Percentiles rank a stretch among this genome's conserved stretches.
These are phyloP conservation scores for Drosophila pegasa DNA, from an alignment of 2,888 invertebrate species.

Conservation along the genomic window DNA sequence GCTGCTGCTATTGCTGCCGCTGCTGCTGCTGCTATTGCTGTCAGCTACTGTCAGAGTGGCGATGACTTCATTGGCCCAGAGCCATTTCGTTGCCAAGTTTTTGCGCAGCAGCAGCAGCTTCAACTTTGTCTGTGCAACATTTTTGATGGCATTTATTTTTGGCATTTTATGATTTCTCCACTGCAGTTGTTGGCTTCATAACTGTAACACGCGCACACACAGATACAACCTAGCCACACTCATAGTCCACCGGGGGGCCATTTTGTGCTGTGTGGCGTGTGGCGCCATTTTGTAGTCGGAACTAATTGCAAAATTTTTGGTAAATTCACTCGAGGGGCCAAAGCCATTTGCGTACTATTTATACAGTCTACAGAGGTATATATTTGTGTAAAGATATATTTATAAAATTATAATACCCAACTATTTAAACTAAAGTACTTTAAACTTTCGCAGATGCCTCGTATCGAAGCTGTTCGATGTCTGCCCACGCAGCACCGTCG, in stretches of 20 bases:
- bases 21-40: constrained; percentile 8
- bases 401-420: neutral
- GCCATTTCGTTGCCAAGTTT: constrained; percentile 61
- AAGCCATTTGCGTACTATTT: constrained; percentile 10
- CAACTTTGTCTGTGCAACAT: constrained; percentile 68
- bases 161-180: constrained; percentile 69
- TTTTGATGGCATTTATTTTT: constrained; percentile 75
- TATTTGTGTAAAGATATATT: neutral
- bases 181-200: constrained; percentile 53
- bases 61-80: constrained; percentile 71
- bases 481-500: constrained; percentile 95
- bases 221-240: neutral
- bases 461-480: constrained; percentile 98
- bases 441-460: constrained; percentile 87
- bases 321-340: constrained; percentile 16
- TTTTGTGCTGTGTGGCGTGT: constrained; percentile 18
- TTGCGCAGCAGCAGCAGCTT: constrained; percentile 40
- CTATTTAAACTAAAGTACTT: constrained; percentile 18
- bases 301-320: constrained; percentile 43
- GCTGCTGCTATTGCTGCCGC: neutral
- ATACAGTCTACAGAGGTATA: neutral
- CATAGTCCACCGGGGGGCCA: constrained; percentile 10
- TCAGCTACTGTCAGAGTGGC: constrained; percentile 42
- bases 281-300: constrained; percentile 35
- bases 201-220: constrained; percentile 34